phyloP scores from a whole-genome alignment of 1,140 invertebrate genomes.

The Goniozus legneri region DNA sequence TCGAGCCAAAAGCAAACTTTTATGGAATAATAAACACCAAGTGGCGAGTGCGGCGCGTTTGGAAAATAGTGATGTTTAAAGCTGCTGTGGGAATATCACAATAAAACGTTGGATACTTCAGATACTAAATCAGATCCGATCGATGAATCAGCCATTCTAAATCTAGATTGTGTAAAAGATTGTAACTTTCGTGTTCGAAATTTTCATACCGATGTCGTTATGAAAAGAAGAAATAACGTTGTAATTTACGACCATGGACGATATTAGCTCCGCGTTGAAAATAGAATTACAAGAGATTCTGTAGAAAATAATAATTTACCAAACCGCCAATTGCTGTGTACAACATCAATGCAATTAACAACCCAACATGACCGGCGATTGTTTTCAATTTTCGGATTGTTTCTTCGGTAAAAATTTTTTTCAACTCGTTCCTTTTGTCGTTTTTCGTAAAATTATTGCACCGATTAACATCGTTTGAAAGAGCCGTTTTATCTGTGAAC shows the following conservation, averaged over 20 bases:
- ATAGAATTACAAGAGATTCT: background rate
- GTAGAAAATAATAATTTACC: slow-evolving; percentile 54
- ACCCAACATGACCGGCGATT: slow-evolving; percentile 65
- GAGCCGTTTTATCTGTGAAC: background rate
- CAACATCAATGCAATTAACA: slow-evolving; percentile 67
- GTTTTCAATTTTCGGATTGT: slow-evolving; percentile 53
- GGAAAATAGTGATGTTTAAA: too few relatives aligned
- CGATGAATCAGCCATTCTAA: too few relatives aligned
- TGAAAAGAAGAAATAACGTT: background rate
- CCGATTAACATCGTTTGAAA: background rate
- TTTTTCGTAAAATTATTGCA: background rate
- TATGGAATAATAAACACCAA: too few relatives aligned
- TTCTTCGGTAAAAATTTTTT: slow-evolving; percentile 11
- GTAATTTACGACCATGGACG: background rate
- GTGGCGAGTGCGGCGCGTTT: too few relatives aligned
- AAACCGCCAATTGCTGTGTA: slow-evolving; percentile 72
- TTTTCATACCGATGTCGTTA: background rate
- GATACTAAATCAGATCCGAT: too few relatives aligned
- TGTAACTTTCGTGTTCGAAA: background rate
- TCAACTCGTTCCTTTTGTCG: background rate
- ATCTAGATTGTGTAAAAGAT: too few relatives aligned
- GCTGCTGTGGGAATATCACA: too few relatives aligned
- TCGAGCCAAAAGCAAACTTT: too few relatives aligned
- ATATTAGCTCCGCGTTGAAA: background rate
- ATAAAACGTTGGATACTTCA: too few relatives aligned